Conservation (phyloP, 2,797 vertebrate species). For the Lindbergichthys nudifrons region DNA sequence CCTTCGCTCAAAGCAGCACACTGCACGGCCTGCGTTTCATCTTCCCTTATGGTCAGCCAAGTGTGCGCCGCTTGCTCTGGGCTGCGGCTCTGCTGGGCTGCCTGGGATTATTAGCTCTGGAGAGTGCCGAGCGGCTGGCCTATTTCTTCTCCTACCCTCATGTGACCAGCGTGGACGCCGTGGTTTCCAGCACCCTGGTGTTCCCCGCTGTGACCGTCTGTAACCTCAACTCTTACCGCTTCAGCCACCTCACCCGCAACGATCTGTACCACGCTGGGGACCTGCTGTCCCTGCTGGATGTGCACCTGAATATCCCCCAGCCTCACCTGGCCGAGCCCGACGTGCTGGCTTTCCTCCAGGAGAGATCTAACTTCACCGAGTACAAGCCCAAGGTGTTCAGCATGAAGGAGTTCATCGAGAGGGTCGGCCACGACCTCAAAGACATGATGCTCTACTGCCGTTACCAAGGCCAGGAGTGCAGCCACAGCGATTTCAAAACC, state of each 20-base stretch:
- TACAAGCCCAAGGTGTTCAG: slow-evolving; percentile 95
- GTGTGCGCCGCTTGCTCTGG: slow-evolving; percentile 92
- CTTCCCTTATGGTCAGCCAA: slow-evolving; percentile 91
- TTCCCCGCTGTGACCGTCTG: slow-evolving; percentile 97
- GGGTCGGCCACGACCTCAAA: slow-evolving; percentile 95
- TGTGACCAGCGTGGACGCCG: slow-evolving; percentile 94
- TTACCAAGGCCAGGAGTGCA: slow-evolving; percentile 95
- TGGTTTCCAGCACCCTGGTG: slow-evolving; percentile 92
- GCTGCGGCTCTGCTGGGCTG: slow-evolving; percentile 92
- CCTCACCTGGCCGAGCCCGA: slow-evolving; percentile 93
- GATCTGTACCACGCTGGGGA: slow-evolving; percentile 98
- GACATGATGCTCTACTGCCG: slow-evolving; percentile 99
- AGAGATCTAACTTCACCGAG: slow-evolving; percentile 94
- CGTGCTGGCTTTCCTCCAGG: slow-evolving; percentile 89
- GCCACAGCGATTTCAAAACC: slow-evolving; percentile 93
- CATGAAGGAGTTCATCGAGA: slow-evolving; percentile 96
- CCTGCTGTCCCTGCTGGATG: slow-evolving; percentile 93
- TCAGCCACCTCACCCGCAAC: slow-evolving; percentile 93
- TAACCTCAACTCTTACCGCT: slow-evolving; percentile 96
- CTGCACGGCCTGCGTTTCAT: slow-evolving; percentile 95
- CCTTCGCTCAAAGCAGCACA: slow-evolving; percentile 93
- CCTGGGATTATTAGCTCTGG: slow-evolving; percentile 90
- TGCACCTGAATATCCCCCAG: slow-evolving; percentile 93
- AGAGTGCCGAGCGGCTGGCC: slow-evolving; percentile 92
- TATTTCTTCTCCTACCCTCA: slow-evolving; percentile 98